phyloP scores from a whole-genome alignment of 1,140 invertebrate species.

The Pogonomyrmex barbatus region DNA sequence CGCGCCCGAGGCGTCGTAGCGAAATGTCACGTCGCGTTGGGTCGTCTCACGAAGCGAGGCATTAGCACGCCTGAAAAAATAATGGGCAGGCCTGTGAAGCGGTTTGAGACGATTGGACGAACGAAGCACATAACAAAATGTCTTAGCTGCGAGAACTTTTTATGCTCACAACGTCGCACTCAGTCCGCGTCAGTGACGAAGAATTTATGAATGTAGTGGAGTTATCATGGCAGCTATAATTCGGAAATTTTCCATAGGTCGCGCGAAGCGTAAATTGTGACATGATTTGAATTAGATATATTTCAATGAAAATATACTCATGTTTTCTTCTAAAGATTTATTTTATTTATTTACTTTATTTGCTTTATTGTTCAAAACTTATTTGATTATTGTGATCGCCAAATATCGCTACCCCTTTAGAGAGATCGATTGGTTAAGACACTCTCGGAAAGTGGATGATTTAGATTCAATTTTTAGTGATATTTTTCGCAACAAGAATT shows the following conservation, averaged over 20 bases:
- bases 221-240: neutral
- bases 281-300: neutral
- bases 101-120: neutral
- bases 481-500: too few relatives aligned
- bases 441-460: too few relatives aligned
- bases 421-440: too few relatives aligned
- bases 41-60: neutral
- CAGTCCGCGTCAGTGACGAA: neutral
- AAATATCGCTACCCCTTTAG: too few relatives aligned
- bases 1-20: neutral
- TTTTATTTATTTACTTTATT: too few relatives aligned
- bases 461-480: too few relatives aligned
- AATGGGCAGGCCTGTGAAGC: conserved; percentile 20
- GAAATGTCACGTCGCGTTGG: conserved; percentile 28
- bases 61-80: conserved; percentile 54
- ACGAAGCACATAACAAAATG: conserved; percentile 11
- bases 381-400: too few relatives aligned
- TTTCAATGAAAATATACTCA: neutral
- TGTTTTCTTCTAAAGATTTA: neutral
- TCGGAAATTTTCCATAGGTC: neutral
- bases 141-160: conserved; percentile 57
- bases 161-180: neutral
- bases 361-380: too few relatives aligned
- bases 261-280: neutral
- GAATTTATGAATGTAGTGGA: neutral